A percentile compares a stretch with the other conserved stretches of the same genome.
These are phyloP conservation scores for Dryas iulia DNA, from an alignment of 1,140 invertebrate species.

Conservation along the genomic window DNA sequence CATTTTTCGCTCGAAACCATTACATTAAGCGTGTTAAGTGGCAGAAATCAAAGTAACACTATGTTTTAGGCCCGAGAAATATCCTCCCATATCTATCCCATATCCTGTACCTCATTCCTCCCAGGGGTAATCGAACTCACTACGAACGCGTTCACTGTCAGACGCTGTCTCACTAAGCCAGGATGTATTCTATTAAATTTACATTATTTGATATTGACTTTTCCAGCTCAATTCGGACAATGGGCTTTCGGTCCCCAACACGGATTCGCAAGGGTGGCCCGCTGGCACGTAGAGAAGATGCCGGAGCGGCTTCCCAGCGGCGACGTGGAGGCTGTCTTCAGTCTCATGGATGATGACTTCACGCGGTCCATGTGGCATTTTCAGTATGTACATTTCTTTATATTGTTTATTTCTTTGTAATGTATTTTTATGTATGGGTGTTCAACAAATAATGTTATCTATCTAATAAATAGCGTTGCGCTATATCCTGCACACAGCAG, in stretches of 20 bases:
- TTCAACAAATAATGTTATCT: no score
- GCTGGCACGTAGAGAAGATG: slow-evolving; percentile 94
- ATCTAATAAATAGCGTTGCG: no score
- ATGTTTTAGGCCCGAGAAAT: not conserved
- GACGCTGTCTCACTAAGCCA: not conserved
- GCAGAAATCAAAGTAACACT: not conserved
- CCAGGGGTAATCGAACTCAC: not conserved
- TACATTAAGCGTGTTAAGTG: no score
- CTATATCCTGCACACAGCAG: no score
- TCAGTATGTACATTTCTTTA: slow-evolving; percentile 81
- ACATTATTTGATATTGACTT: no score
- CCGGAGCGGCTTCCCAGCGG: slow-evolving; percentile 92
- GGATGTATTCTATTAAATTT: no score
- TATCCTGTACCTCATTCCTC: no score
- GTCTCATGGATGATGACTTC: slow-evolving; percentile 94
- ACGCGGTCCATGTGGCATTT: slow-evolving; percentile 97
- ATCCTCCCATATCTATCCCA: no score
- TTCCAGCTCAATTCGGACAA: slow-evolving; percentile 93
- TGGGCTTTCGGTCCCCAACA: slow-evolving; percentile 96
- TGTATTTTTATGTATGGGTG: no score
- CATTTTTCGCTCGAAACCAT: no score
- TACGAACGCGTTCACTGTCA: not conserved
- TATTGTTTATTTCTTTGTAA: not conserved
- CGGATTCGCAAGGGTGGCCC: slow-evolving; percentile 94
- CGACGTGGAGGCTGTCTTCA: slow-evolving; percentile 94